Percentiles rank a stretch among this genome's conserved stretches.
Conservation (phyloP, 2,797 vertebrate species). For the Aulostomus chinensis region DNA sequence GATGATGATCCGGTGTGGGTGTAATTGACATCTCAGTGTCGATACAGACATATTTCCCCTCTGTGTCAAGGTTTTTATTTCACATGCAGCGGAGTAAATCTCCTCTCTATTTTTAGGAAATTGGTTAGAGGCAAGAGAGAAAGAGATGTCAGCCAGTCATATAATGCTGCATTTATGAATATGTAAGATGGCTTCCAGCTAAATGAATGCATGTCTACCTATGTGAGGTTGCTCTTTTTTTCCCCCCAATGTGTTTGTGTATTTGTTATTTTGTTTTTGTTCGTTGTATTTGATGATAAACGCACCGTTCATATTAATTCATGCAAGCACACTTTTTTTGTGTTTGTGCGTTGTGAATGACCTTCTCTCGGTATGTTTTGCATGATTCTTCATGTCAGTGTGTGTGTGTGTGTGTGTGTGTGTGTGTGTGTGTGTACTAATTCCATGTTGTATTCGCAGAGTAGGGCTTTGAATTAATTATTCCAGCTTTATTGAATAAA, state of each 20-base stretch:
- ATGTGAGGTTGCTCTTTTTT: conserved; percentile 13
- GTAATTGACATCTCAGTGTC: conserved; percentile 2
- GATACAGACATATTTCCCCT: conserved; percentile 9
- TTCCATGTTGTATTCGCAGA: conserved; percentile 18
- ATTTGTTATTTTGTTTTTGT: conserved; percentile 1
- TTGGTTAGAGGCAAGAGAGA: conserved; percentile 46
- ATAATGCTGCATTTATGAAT: conserved; percentile 59
- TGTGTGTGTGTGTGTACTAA: not conserved
- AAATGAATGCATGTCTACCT: conserved; percentile 3
- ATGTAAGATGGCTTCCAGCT: conserved; percentile 52
- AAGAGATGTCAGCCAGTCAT: conserved; percentile 46
- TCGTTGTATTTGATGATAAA: conserved; percentile 25
- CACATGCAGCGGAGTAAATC: conserved; percentile 25
- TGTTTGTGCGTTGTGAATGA: not conserved
- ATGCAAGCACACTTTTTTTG: not conserved
- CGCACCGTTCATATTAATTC: conserved; percentile 1
- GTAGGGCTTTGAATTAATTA: conserved; percentile 48
- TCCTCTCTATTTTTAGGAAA: conserved; percentile 55
- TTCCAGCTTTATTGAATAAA: conserved; percentile 43
- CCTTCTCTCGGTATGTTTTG: conserved; percentile 7
- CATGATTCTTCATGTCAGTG: not conserved
- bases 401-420: not conserved
- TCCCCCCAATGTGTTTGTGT: not conserved
- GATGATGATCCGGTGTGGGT: no score
- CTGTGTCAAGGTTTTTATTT: conserved; percentile 33